Evolutionary conservation across 2,797 vertebrate genomes (phyloP), one percentile per base, ranked within the genome.

Genomic region (Poeciliopsis turneri): DNA sequence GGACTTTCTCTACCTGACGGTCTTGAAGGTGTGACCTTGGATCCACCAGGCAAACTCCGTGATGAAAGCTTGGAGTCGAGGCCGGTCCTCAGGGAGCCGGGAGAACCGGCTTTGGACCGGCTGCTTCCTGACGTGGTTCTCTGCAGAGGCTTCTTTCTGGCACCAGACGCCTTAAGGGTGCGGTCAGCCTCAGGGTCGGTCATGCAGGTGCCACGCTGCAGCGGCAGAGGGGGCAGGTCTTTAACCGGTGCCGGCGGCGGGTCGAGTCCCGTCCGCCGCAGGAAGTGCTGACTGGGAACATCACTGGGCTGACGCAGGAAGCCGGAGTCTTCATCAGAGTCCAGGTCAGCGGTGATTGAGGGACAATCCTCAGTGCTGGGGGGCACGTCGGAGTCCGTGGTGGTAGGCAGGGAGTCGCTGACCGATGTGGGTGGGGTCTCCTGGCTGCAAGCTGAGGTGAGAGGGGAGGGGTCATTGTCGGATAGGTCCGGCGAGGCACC

Each of bases 161-260:
- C 18, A 5, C 81, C 61, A 0, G 89, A 86, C 25, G 84, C 90
- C 78, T 90, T 95, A n/a, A 71, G 74, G 13, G 69, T 78, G 49
- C 85, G 94, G 74, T 97, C 91, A 2, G 91, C 80, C 70, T 97
- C 97, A 0, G 96, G 88, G 86, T 99, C 97, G 0, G 96, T 95
- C 97, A 98, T 98, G 91, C 97, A 98, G 83, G 97, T 95, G 1
- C 96, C 96, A 0, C 96, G 96, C 2, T 96, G 96, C 5, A 96
- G 93, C 0, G 97, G 96, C 59, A 97, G 80, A 0, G 97, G 97
- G 0, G 94, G 96, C 4, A 97, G 94, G 41, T 97, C 97, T 78
- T 96, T 97, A 66, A 97, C 86, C 30, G 96, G 94, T 12, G 95
- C 95, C 0, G 97, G 97, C 0, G 94, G 96, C 3, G 96, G 94